Conservation (phyloP, 1,140 invertebrate species). For the Drosophila virilis region DNA sequence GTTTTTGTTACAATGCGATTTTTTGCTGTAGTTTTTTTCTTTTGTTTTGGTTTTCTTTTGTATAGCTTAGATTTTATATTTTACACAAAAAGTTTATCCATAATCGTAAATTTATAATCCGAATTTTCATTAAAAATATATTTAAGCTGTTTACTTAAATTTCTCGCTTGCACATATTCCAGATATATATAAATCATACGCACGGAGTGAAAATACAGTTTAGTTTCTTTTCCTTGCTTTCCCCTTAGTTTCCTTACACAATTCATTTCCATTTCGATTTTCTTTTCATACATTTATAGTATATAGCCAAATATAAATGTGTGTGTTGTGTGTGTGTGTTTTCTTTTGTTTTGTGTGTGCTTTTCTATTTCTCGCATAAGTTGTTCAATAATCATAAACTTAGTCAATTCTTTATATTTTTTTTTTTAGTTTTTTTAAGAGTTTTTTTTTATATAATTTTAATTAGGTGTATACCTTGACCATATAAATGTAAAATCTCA, state of each 20-base stretch:
- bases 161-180: conserved; percentile 51
- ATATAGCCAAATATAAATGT: conserved; percentile 63
- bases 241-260: conserved; percentile 39
- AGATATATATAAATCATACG: conserved; percentile 65
- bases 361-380: conserved; percentile 30
- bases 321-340: conserved; percentile 23
- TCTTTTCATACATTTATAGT: conserved; percentile 28
- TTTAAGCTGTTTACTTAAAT: conserved; percentile 66
- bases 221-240: conserved; percentile 29
- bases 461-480: conserved; percentile 67
- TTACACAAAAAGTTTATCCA: conserved; percentile 78
- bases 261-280: conserved; percentile 12
- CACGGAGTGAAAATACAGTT: conserved; percentile 56
- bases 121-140: conserved; percentile 77
- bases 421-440: conserved; percentile 39
- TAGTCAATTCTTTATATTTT: conserved; percentile 56
- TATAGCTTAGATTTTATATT: conserved; percentile 71
- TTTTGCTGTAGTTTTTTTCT: conserved; percentile 48
- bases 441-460: conserved; percentile 42
- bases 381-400: conserved; percentile 68
- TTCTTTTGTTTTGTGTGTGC: conserved; percentile 15
- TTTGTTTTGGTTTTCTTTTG: conserved; percentile 12
- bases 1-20: conserved; percentile 77
- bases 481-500: conserved; percentile 80
- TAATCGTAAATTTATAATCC: conserved; percentile 74